A percentile compares a stretch with the other conserved stretches of the same genome.
Evolutionary conservation across 2,113 vertebrate species (phyloP).

Genomic region (Epinephelus lanceolatus): DNA sequence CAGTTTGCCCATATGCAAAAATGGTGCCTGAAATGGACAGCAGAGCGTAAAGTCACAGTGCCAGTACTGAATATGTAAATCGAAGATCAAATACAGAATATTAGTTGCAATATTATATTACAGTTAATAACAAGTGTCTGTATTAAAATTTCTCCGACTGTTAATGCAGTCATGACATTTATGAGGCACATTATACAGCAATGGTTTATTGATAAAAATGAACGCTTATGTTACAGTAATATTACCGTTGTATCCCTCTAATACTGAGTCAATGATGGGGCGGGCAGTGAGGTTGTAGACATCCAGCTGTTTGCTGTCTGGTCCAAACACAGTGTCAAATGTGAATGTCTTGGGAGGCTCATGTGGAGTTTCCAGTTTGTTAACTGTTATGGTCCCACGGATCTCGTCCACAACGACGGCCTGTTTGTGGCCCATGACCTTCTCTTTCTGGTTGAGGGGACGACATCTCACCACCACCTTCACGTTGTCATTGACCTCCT

Average conservation of each 20-base stretch:
- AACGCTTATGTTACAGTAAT: background rate
- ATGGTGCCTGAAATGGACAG: slow-evolving; percentile 90
- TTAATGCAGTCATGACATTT: background rate
- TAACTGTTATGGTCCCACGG: slow-evolving; percentile 95
- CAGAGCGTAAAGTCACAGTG: slow-evolving; percentile 3
- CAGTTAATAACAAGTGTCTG: background rate
- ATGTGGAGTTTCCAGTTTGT: slow-evolving; percentile 92
- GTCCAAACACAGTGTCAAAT: slow-evolving; percentile 97
- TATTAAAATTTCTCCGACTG: background rate
- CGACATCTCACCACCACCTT: slow-evolving; percentile 98
- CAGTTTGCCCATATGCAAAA: slow-evolving; percentile 99
- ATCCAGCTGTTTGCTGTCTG: slow-evolving; percentile 97
- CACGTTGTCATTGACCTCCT: slow-evolving; percentile 94
- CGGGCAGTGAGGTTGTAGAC: slow-evolving; percentile 98
- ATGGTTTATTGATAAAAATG: background rate
- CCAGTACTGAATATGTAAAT: background rate
- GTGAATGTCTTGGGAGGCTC: slow-evolving; percentile 98
- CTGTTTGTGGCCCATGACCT: slow-evolving; percentile 89
- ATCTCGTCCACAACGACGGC: slow-evolving; percentile 95
- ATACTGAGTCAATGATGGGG: slow-evolving; percentile 96
- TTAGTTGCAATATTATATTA: background rate
- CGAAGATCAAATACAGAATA: background rate
- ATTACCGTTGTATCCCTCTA: slow-evolving; percentile 98
- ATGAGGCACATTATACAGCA: background rate
- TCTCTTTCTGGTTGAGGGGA: slow-evolving; percentile 95